Percentiles rank a stretch among this genome's conserved stretches.
These are phyloP conservation scores for Hypsopygia costalis DNA, from an alignment of 2,888 invertebrate genomes.

Conservation along the genomic window DNA sequence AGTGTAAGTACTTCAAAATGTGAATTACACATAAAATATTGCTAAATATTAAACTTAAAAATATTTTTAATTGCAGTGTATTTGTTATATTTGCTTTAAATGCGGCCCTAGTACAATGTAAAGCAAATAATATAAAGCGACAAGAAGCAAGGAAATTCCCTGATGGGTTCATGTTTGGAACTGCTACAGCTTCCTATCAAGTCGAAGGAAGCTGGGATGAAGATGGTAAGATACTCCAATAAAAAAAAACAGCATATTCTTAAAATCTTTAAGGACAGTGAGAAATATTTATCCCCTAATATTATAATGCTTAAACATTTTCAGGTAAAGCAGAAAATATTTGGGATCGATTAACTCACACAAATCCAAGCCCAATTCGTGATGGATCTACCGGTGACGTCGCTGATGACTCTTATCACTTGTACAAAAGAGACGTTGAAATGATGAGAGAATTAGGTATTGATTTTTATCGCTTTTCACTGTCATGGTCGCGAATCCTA, in stretches of 20 bases:
- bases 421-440: constrained; percentile 72
- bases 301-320: constrained; percentile 2
- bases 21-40: no score
- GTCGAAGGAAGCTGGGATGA: constrained; percentile 24
- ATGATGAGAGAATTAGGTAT: constrained; percentile 55
- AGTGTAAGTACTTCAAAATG: no score
- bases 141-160: constrained; percentile 13
- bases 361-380: constrained; percentile 23
- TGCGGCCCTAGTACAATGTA: no score
- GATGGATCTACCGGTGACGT: constrained; percentile 68
- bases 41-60: no score
- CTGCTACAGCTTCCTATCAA: constrained; percentile 22
- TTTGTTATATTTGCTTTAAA: no score
- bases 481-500: constrained; percentile 82
- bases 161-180: constrained; percentile 19
- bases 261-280: no score
- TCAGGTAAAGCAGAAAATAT: constrained; percentile 35
- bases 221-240: constrained; percentile 21
- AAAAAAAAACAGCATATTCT: no score
- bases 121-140: no score
- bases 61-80: no score
- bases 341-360: constrained; percentile 37
- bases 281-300: not conserved
- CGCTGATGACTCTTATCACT: constrained; percentile 78
- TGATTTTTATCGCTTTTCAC: constrained; percentile 71